Evolutionary conservation across 2,797 vertebrate species (phyloP).

Genomic region (Phalloptychus januarius): DNA sequence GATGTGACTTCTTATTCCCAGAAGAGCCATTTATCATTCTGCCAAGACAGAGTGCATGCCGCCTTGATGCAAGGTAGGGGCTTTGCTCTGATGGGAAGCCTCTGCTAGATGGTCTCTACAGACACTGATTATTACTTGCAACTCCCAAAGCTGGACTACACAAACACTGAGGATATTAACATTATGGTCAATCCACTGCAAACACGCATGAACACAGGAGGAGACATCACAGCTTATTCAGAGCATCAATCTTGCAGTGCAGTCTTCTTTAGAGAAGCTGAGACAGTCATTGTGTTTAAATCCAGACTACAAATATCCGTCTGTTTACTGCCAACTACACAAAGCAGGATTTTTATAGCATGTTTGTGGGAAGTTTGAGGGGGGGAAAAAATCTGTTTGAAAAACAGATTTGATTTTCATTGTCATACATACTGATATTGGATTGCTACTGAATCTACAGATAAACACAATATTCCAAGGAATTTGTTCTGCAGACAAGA

Average conservation of each 20-base stretch:
- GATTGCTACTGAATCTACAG: constrained; percentile 34
- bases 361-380: background rate
- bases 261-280: constrained; percentile 49
- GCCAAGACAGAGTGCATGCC: constrained; percentile 35
- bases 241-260: constrained; percentile 40
- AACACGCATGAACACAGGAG: background rate
- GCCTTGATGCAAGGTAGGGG: constrained; percentile 40
- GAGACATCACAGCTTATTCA: constrained; percentile 25
- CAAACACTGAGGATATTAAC: constrained; percentile 35
- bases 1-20: constrained; percentile 56
- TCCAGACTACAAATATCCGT: constrained; percentile 61
- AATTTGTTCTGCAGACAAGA: constrained; percentile 30
- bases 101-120: constrained; percentile 32
- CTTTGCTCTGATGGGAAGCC: constrained; percentile 41
- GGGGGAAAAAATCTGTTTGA: constrained; percentile 28
- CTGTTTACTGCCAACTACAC: constrained; percentile 71
- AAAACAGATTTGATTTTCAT: constrained; percentile 67
- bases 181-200: constrained; percentile 9
- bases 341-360: constrained; percentile 66
- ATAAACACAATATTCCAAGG: constrained; percentile 6
- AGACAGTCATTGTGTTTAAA: constrained; percentile 59
- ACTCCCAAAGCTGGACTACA: constrained; percentile 22
- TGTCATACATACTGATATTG: constrained; percentile 60
- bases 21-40: constrained; percentile 58
- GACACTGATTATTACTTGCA: constrained; percentile 50